phyloP scores from a whole-genome alignment of 2,113 vertebrate species.

The Menura novaehollandiae region DNA sequence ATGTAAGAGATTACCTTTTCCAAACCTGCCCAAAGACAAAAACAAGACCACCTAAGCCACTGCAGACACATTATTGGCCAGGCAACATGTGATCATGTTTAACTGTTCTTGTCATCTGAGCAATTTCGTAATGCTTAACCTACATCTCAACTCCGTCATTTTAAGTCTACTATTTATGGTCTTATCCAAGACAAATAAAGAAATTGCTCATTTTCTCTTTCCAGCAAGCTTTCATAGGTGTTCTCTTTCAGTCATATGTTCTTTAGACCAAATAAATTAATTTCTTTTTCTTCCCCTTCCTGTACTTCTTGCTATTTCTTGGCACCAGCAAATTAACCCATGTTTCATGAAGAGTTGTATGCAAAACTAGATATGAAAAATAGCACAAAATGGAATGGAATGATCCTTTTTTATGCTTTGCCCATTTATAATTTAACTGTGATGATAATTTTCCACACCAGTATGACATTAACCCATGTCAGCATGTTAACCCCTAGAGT shows the following conservation, averaged over 20 bases:
- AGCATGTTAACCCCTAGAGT: not conserved
- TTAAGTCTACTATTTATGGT: not conserved
- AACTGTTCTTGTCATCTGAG: not conserved
- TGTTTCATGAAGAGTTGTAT: not conserved
- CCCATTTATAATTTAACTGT: not conserved
- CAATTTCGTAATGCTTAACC: not conserved
- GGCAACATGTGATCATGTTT: not conserved
- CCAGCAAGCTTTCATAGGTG: not conserved
- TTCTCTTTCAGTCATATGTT: not conserved
- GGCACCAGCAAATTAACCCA: not conserved
- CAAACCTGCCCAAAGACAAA: not conserved
- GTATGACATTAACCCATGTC: not conserved
- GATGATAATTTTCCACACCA: not conserved
- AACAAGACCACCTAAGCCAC: not conserved
- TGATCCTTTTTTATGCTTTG: not conserved
- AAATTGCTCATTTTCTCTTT: not conserved
- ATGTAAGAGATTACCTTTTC: not conserved
- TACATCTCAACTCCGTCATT: not conserved
- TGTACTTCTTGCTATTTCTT: not conserved
- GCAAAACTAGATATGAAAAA: not conserved
- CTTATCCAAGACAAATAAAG: not conserved
- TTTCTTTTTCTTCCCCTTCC: not conserved
- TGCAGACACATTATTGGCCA: not conserved
- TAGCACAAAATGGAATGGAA: not conserved
- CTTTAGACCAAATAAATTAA: not conserved